Base-by-base conservation (phyloP, 1,140 invertebrate species). In the Ylistrum balloti region DNA sequence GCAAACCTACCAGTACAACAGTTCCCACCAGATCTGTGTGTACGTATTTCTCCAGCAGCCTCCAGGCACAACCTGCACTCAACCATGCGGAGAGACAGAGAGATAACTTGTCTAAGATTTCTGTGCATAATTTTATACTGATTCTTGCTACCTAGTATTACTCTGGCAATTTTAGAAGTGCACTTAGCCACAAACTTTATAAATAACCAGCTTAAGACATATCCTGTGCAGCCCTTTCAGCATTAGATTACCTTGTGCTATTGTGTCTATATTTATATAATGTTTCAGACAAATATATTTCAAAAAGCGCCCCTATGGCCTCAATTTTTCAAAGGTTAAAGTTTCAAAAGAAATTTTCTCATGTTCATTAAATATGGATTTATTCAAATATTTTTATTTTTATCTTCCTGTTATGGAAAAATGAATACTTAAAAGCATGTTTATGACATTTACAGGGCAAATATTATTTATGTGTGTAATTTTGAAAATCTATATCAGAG, bases 381-480 rank as follows among this genome's bases (percentile, higher is more conserved):
- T 28, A 74, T 74, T 74, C 22, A 74, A 74, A 74, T 74, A 74
- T 28, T 74, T 9, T n/a, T 28, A 74, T 7, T 0, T 45, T 1
- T 17, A n/a, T 74, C 56, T 74, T 74, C 56, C 56, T 74, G 22
- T 5, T 28, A 28, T 74, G 3, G 9, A 28, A 56, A 11, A 28
- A 74, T 74, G 56, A 74, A 74, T 74, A 74, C 9, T 74, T n/a
- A 28, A 74, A 74, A n/a, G n/a, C 56, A 74, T 74, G 56, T 28
- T 28, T 74, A 74, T 28, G 56, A 74, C 56, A 74, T 74, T 74
- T 74, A 74, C 56, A 74, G 56, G 56, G 56, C 56, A 74, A 74
- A 28, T 56, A 56, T n/a, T 74, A 74, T 74, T 74, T 74, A 74
- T 28, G n/a, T 74, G 56, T 74, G 28, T 74, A n/a, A 74, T n/a